Evolutionary conservation across 2,797 vertebrate species (phyloP), one percentile per base, ranked within the genome.

Genomic region (Mus spretus): DNA sequence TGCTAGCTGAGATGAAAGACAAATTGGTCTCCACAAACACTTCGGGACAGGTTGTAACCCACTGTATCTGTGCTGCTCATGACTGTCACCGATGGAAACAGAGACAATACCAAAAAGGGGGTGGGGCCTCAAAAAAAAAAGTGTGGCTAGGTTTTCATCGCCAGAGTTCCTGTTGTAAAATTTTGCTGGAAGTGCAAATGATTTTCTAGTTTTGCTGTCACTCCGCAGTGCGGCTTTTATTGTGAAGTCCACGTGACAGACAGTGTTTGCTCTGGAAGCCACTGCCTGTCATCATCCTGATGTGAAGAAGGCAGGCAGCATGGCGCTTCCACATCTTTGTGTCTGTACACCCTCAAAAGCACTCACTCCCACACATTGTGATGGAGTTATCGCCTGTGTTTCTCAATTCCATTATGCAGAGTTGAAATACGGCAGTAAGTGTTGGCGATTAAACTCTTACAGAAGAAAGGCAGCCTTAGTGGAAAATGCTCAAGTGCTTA

Each of bases 1-100:
- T 89, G 91, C 26, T 50, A 81, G 44, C 37, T 79, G 57, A 94
- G 34, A 65, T 89, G 80, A 75, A 89, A 88, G 92, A 89, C n/a
- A 92, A 67, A 89, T 81, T 74, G 53, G 83, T 87, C 44, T 91
- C 82, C 79, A 31, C 63, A 77, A 65, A 84, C 53, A 57, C 74
- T 17, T 6, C 8, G 0, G 72, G 83, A 82, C 61, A 83, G 84
- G 78, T 65, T 67, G 26, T 26, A 50, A 88, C 87, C 70, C 6
- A 0, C 1, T 55, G 26, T 53, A 82, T 92, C 83, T 93, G 83
- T 79, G 79, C 53, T 90, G 47, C 63, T 78, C 59, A 89, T 40
- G 61, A 40, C 53, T 53, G n/a, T 70, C 74, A 47, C 65, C 22
- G 63, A 59, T n/a, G 86, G 85, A 75, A 92, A 57, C 37, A 22